phyloP scores from a whole-genome alignment of 2,113 vertebrate genomes.

The Nesospiza acunhae region DNA sequence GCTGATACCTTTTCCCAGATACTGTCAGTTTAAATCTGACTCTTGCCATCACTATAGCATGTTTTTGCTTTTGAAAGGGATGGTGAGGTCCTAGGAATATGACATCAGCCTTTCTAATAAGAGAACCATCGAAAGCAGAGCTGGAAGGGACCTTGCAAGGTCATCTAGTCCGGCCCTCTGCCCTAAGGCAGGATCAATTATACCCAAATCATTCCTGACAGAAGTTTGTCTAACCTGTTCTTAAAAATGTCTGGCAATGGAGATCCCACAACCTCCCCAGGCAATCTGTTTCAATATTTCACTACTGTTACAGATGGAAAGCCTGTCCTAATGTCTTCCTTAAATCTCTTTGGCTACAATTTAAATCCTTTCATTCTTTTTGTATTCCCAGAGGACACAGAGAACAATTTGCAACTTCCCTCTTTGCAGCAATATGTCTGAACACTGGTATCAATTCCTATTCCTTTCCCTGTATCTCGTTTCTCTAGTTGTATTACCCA shows the following conservation, averaged over 20 bases:
- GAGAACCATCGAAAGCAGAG: background rate
- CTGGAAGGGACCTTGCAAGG: constrained; percentile 18
- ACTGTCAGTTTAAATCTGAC: background rate
- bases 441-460: background rate
- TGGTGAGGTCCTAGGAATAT: background rate
- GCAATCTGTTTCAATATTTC: constrained; percentile 34
- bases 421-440: background rate
- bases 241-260: constrained; percentile 19
- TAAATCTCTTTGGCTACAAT: constrained; percentile 26
- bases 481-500: background rate
- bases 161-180: constrained; percentile 44
- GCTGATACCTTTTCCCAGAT: background rate
- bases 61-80: constrained; percentile 10
- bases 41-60: background rate
- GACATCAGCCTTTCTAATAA: constrained; percentile 5
- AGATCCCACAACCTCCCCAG: constrained; percentile 38
- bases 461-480: background rate
- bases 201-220: constrained; percentile 53
- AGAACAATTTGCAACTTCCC: constrained; percentile 12
- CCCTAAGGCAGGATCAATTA: constrained; percentile 59
- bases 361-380: constrained; percentile 51
- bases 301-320: constrained; percentile 17
- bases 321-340: constrained; percentile 23
- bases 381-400: background rate
- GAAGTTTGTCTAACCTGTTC: constrained; percentile 42